Percentiles rank a stretch among this genome's conserved stretches.
These are phyloP conservation scores for Botia almorhae DNA, from an alignment of 2,797 vertebrate genomes.

Conservation along the genomic window DNA sequence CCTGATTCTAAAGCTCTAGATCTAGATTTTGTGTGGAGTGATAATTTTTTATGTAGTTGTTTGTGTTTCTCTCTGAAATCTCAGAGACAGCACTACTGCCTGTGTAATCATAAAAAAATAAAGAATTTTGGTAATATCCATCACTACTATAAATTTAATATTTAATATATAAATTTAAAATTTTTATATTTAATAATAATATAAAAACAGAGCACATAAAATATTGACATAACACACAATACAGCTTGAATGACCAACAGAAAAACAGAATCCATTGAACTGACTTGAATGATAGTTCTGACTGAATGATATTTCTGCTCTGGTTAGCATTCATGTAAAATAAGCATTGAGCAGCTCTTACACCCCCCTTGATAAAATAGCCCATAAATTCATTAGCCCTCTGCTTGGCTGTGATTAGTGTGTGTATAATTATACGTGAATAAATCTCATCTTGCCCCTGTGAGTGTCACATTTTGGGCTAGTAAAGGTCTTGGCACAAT, in stretches of 20 bases:
- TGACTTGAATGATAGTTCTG: conserved; percentile 6
- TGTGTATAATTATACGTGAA: conserved; percentile 37
- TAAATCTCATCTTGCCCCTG: conserved; percentile 40
- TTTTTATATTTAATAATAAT: too few species aligned
- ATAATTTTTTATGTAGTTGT: too few species aligned
- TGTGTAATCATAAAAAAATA: neutral
- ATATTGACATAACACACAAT: neutral
- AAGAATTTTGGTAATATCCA: neutral
- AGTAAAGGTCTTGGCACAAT: conserved; percentile 36
- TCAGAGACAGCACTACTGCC: neutral
- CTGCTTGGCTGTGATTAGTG: conserved; percentile 43
- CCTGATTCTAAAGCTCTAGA: neutral
- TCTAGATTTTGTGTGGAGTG: too few species aligned
- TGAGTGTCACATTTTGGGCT: conserved; percentile 38
- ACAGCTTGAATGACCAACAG: neutral
- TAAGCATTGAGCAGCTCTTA: conserved; percentile 44
- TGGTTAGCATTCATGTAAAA: conserved; percentile 33
- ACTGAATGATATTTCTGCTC: conserved; percentile 24
- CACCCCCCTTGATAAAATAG: conserved; percentile 43
- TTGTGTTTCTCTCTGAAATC: too few species aligned
- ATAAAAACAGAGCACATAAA: neutral
- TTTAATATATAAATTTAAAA: too few species aligned
- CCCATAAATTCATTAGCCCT: conserved; percentile 50
- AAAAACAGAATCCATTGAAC: neutral
- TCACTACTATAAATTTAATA: neutral